phyloP scores from a whole-genome alignment of 2,113 vertebrate species.

The Brachypteracias leptosomus region DNA sequence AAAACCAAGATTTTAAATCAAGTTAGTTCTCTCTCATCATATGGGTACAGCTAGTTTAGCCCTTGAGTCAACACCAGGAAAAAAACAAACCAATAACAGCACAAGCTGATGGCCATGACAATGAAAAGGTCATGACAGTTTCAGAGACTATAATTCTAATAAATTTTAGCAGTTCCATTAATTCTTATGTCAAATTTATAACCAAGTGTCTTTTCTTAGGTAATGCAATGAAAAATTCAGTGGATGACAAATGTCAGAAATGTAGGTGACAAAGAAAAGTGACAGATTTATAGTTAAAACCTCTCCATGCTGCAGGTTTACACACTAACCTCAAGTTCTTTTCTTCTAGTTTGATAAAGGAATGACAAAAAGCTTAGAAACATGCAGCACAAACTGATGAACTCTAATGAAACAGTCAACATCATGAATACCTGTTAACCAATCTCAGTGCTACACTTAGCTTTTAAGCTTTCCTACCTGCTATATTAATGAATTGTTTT shows the following conservation, averaged over 20 bases:
- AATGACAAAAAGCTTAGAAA: not conserved
- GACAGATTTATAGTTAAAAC: not conserved
- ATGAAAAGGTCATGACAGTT: not conserved
- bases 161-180: not conserved
- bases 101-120: not conserved
- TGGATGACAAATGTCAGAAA: not conserved
- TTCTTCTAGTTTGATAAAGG: not conserved
- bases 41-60: not conserved
- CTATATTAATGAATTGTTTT: not conserved
- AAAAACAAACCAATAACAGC: not conserved
- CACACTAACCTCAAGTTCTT: not conserved
- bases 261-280: not conserved
- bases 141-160: not conserved
- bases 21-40: not conserved
- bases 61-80: not conserved
- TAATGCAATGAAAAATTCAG: not conserved
- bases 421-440: not conserved
- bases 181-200: not conserved
- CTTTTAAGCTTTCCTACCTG: not conserved
- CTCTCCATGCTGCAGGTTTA: not conserved
- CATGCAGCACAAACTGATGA: not conserved
- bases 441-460: not conserved
- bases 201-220: not conserved
- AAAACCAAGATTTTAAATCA: not conserved
- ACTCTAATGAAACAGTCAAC: not conserved